Percentiles rank a stretch among this genome's conserved stretches.
phyloP scores from a whole-genome alignment of 2,113 vertebrate genomes.

The Lepidothrix coronata region DNA sequence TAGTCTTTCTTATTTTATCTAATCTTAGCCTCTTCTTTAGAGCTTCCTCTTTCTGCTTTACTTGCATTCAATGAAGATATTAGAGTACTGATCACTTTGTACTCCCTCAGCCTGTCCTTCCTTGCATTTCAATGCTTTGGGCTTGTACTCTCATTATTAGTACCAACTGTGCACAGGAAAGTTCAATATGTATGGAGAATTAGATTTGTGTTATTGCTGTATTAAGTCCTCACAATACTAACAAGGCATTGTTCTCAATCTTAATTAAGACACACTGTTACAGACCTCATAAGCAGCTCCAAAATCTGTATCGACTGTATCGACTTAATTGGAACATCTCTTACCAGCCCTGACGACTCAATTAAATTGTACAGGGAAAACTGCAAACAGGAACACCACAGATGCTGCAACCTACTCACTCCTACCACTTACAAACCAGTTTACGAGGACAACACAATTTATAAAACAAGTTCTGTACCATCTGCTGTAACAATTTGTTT shows the following conservation, averaged over 20 bases:
- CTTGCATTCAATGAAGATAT: neutral
- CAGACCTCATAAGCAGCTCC: neutral
- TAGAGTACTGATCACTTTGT: rapidly evolving
- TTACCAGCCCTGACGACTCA: neutral
- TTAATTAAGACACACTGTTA: neutral
- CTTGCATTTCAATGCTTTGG: neutral
- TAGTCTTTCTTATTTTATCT: neutral
- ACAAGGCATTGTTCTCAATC: neutral
- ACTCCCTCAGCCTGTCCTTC: neutral
- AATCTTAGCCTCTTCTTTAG: neutral
- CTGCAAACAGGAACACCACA: neutral
- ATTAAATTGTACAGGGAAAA: neutral
- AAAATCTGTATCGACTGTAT: neutral
- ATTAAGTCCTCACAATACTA: neutral
- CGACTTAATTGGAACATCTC: neutral
- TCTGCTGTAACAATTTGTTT: neutral
- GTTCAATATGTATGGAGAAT: neutral
- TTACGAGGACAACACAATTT: neutral
- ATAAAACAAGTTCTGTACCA: neutral
- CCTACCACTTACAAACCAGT: neutral
- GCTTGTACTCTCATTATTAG: neutral
- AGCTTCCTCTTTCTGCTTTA: neutral
- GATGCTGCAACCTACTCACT: neutral
- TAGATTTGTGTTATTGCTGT: neutral
- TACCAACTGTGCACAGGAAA: neutral